phyloP scores from a whole-genome alignment of 2,113 vertebrate genomes.

The Coturnix japonica region DNA sequence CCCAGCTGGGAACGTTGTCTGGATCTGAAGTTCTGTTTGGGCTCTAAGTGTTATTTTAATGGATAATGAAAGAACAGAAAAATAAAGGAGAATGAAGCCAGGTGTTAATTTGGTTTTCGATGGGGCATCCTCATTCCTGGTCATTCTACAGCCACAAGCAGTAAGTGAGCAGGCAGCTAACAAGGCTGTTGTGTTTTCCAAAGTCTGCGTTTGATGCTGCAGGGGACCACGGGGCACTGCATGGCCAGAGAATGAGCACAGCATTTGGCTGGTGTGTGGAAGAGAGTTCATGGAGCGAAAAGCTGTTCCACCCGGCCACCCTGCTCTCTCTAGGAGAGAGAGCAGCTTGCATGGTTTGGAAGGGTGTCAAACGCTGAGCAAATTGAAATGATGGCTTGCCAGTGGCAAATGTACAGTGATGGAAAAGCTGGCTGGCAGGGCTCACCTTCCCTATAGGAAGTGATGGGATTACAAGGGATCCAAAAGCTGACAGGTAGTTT shows the following conservation, averaged over 20 bases:
- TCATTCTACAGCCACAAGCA: not conserved
- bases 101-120: slow-evolving; percentile 9
- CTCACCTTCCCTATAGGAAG: not conserved
- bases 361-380: not conserved
- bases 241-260: slow-evolving; percentile 28
- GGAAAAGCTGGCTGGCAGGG: slow-evolving; percentile 4
- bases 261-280: not conserved
- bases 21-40: not conserved
- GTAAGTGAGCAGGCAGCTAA: not conserved
- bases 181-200: not conserved
- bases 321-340: slow-evolving; percentile 10
- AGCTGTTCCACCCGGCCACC: not conserved
- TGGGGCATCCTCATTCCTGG: not conserved
- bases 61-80: not conserved
- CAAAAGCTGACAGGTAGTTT: not conserved
- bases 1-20: not conserved
- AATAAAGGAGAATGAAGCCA: not conserved
- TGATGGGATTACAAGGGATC: not conserved
- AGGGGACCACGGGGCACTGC: not conserved
- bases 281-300: not conserved
- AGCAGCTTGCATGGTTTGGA: slow-evolving; percentile 34
- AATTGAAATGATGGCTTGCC: slow-evolving; percentile 16
- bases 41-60: slow-evolving; percentile 23
- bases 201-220: not conserved
- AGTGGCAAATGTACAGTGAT: not conserved